Percentiles rank a stretch among this genome's conserved stretches.
These are phyloP conservation scores for Acromyrmex charruanus DNA, from an alignment of 1,140 invertebrate genomes.

Conservation along the genomic window DNA sequence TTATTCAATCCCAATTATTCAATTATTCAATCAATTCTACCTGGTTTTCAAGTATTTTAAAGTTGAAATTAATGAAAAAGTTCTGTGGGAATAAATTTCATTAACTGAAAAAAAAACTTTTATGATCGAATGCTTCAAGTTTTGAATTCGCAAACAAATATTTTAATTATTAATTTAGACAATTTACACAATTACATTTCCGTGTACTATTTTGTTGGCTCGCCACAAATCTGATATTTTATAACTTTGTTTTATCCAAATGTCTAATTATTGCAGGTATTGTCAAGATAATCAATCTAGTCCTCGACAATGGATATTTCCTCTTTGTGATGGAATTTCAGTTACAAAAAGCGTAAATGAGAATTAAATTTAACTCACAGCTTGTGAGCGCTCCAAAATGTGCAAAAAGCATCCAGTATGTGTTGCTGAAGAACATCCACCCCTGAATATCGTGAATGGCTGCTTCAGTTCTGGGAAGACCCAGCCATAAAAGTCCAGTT, in stretches of 20 bases:
- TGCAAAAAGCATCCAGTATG: conserved; percentile 95
- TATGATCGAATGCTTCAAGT: not conserved
- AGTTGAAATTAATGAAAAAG: not conserved
- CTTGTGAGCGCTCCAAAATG: conserved; percentile 93
- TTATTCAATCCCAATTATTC: no score
- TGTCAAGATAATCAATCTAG: conserved; percentile 51
- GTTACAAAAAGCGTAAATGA: not conserved
- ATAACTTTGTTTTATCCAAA: not conserved
- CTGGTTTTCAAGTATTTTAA: conserved; percentile 32
- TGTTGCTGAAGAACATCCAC: conserved; percentile 95
- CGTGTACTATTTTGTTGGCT: conserved; percentile 3
- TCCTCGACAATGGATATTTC: not conserved
- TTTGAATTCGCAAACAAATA: conserved; percentile 9
- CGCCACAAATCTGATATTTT: conserved; percentile 13
- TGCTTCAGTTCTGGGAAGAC: conserved; percentile 91
- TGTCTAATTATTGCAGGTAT: conserved; percentile 24
- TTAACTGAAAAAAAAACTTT: not conserved
- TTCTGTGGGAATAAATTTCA: not conserved
- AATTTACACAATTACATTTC: conserved; percentile 15
- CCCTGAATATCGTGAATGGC: conserved; percentile 93
- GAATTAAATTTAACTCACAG: conserved; percentile 86
- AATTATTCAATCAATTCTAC: conserved; percentile 72
- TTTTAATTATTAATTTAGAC: conserved; percentile 7
- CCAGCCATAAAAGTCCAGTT: conserved; percentile 93
- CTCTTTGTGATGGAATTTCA: not conserved